These are phyloP conservation scores for Phoxinus phoxinus DNA, from an alignment of 2,113 vertebrate genomes.

Conservation along the genomic window DNA sequence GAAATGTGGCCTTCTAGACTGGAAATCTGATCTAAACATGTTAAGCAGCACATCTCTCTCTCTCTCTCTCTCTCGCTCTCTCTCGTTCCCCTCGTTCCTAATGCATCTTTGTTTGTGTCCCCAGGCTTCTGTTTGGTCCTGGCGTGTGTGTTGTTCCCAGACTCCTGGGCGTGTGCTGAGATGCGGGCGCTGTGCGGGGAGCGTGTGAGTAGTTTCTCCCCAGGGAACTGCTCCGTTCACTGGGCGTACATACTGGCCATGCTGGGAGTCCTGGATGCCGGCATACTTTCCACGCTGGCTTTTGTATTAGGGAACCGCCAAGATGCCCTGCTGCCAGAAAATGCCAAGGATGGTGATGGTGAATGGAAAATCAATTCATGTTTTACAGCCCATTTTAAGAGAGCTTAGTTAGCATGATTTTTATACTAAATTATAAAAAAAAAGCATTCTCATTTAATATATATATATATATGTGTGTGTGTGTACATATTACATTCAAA, in stretches of 20 bases:
- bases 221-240: conserved; percentile 80
- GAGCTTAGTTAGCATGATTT: background rate
- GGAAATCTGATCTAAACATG: background rate
- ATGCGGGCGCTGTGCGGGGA: conserved; percentile 81
- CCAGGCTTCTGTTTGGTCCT: conserved; percentile 79
- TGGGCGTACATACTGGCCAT: conserved; percentile 84
- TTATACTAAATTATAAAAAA: background rate
- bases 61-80: too few species aligned
- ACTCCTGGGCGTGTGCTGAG: conserved; percentile 81
- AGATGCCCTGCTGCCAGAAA: conserved; percentile 79
- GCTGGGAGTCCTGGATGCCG: conserved; percentile 79
- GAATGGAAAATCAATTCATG: background rate
- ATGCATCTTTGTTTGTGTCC: background rate
- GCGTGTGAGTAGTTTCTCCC: conserved; percentile 78
- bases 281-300: conserved; percentile 79
- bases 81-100: background rate
- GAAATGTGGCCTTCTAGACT: background rate
- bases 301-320: conserved; percentile 84
- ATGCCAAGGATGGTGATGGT: conserved; percentile 71
- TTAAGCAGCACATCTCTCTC: background rate
- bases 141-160: conserved; percentile 82
- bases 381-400: background rate
- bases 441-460: too few species aligned
- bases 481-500: too few species aligned
- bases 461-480: too few species aligned